Evolutionary conservation across 2,888 invertebrate species (phyloP), one percentile per base, ranked within the genome.

Genomic region (Tricholauxania praeusta): DNA sequence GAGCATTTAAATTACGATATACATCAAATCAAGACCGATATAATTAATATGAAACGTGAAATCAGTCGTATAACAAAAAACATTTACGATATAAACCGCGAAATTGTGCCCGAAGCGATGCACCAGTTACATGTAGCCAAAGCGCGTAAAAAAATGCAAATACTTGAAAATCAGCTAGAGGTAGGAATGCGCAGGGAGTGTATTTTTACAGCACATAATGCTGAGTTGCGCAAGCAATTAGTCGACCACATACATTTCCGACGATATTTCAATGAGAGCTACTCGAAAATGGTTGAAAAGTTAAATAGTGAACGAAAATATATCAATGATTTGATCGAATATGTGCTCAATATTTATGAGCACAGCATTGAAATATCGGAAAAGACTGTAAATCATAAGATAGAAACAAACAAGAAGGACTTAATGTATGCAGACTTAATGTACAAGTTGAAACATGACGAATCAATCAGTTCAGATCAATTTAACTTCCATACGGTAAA

Each of bases 241-340:
- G 79, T 82, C 0, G 76, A 82, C 15, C 82, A 84, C 67, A 79
- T 87, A 1, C 81, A 84, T 59, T 82, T 85, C 71, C 80, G 87
- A 5, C 77, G 81, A 1, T 80, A 81, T 59, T 87, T 87, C 70
- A 86, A 87, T 64, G 82, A 84, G 7, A 79, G 82, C 2, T 88
- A 87, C 76, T 80, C 82, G 6, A 85, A 85, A 67, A 80, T 86
- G 81, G 84, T 87, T 10, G 82, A 81, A 19, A 82, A 82, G 8
- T 74, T 87, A n/a, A 85, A 83, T 59, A 82, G 83, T 65, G 87
- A 87, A 70, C 84, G 86, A 63, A 87, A 86, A 75, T 87, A 87
- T 74, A 79, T 88, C 1, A 80, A 83, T 7, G 86, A 87, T 72
- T 76, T 87, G 19, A 84, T 87, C 19, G 87, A 87, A 70, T 82